These are phyloP conservation scores for Mamestra configurata DNA, from an alignment of 1,140 invertebrate genomes.

Conservation along the genomic window DNA sequence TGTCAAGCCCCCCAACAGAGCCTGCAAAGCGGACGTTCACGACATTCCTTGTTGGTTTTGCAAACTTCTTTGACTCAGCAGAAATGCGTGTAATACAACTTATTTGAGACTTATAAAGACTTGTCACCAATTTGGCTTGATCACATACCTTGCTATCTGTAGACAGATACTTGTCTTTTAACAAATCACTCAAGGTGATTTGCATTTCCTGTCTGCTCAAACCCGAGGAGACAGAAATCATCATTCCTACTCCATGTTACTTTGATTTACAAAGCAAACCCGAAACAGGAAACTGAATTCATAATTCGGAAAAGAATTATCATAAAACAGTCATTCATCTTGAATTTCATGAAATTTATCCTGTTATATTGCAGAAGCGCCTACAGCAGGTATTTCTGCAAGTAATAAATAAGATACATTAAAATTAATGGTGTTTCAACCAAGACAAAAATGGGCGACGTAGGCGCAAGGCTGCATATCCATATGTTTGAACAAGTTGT, in stretches of 20 bases:
- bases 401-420: neutral
- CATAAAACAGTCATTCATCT: neutral
- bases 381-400: neutral
- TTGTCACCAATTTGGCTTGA: neutral
- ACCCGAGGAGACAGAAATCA: neutral
- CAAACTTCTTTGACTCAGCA: constrained; percentile 8
- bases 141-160: neutral
- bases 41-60: constrained; percentile 28
- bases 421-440: neutral
- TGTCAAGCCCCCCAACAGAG: neutral
- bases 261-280: neutral
- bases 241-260: neutral
- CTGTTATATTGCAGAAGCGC: neutral
- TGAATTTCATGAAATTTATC: neutral
- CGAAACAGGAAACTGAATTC: neutral
- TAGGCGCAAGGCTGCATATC: constrained; percentile 19
- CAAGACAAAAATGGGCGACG: constrained; percentile 15
- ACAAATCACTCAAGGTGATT: neutral
- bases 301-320: neutral
- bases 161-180: neutral
- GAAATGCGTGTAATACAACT: neutral
- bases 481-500: constrained; percentile 56
- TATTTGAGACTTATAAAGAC: neutral
- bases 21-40: neutral
- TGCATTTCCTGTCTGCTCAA: neutral